A percentile compares a stretch with the other conserved stretches of the same genome.
phyloP scores from a whole-genome alignment of 2,113 vertebrate species.

The Sturnus vulgaris region DNA sequence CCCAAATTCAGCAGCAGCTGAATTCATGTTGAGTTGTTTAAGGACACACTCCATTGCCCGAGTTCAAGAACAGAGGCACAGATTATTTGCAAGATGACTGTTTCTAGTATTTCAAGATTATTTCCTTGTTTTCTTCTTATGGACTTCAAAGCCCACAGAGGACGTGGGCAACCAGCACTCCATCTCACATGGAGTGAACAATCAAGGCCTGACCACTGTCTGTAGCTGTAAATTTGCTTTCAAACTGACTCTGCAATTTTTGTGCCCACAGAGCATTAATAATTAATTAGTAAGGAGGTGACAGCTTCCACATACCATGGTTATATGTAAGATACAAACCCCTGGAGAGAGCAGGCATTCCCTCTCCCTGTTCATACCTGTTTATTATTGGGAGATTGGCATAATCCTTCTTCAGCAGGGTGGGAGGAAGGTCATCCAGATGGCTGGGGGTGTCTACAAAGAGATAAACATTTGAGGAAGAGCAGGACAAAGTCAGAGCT shows the following conservation, averaged over 20 bases:
- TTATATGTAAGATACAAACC: background rate
- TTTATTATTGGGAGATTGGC: conserved; percentile 76
- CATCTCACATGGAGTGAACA: background rate
- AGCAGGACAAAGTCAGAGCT: background rate
- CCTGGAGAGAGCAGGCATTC: background rate
- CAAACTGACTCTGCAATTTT: background rate
- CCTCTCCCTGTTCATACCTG: conserved; percentile 57
- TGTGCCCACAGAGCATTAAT: background rate
- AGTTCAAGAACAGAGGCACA: background rate
- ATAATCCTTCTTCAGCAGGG: conserved; percentile 83
- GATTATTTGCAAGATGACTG: background rate
- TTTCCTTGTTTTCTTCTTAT: background rate
- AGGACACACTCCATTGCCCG: background rate
- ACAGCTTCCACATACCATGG: background rate
- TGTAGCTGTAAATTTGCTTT: background rate
- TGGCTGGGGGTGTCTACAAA: conserved; percentile 77
- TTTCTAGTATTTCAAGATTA: background rate
- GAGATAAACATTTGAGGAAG: background rate
- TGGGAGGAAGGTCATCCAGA: conserved; percentile 80
- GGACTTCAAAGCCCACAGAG: background rate
- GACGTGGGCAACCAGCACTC: background rate
- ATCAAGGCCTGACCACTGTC: background rate
- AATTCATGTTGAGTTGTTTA: background rate
- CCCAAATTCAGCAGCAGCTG: background rate
- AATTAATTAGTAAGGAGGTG: background rate